These are phyloP conservation scores for Phalloptychus januarius DNA, from an alignment of 2,797 vertebrate genomes.

Conservation along the genomic window DNA sequence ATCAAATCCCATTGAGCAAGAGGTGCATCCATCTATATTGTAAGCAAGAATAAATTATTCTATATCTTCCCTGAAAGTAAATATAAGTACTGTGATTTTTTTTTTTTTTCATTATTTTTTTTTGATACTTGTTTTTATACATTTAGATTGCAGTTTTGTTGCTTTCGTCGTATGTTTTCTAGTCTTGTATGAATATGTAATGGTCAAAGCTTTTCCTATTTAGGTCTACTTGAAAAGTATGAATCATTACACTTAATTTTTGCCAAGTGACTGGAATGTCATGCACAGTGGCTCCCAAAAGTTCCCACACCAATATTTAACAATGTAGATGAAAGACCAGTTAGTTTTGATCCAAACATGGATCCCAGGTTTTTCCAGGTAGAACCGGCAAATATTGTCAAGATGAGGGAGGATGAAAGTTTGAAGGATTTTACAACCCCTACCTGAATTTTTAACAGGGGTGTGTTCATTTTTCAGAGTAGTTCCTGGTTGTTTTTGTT, in stretches of 20 bases:
- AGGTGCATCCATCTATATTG: neutral
- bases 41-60: neutral
- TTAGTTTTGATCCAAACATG: neutral
- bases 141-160: too few relatives aligned
- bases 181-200: too few relatives aligned
- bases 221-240: too few relatives aligned
- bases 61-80: neutral
- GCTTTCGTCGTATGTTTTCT: too few relatives aligned
- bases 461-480: neutral
- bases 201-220: too few relatives aligned
- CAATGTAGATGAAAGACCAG: neutral
- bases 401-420: neutral
- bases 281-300: neutral
- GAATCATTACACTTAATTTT: neutral
- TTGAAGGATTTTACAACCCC: neutral
- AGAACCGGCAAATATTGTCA: neutral
- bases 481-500: neutral
- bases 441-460: neutral
- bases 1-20: neutral
- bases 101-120: too few relatives aligned
- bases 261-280: neutral
- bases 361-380: too few relatives aligned
- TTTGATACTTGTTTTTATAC: too few relatives aligned
- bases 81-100: too few relatives aligned
- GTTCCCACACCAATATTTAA: neutral